Conservation (phyloP, 2,888 invertebrate genomes). For the Heliconius aoede region DNA sequence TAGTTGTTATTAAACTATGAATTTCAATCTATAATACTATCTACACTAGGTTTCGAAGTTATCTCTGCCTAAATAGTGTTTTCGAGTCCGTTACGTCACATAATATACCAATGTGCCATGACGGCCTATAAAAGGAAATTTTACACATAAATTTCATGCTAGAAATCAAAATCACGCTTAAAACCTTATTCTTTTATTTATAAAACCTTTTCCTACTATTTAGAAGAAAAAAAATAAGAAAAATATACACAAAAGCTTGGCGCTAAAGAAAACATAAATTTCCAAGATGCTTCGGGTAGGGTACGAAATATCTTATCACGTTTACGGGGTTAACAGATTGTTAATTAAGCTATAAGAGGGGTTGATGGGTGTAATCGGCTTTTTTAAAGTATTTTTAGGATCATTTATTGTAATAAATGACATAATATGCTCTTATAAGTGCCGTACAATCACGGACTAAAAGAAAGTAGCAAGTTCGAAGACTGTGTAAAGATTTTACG, state of each 20-base stretch:
- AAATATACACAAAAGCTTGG: slow-evolving; percentile 1
- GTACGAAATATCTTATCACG: slow-evolving; percentile 34
- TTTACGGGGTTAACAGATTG: slow-evolving; percentile 40
- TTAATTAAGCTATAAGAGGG: slow-evolving; percentile 40
- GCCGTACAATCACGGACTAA: background rate
- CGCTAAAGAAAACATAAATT: slow-evolving; percentile 32
- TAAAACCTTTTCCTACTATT: background rate
- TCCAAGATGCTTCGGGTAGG: slow-evolving; percentile 33
- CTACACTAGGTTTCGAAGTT: too few species aligned
- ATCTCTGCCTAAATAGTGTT: too few species aligned
- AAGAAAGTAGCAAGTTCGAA: background rate
- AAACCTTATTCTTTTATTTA: background rate
- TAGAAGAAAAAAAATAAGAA: background rate
- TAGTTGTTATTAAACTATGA: slow-evolving; percentile 35
- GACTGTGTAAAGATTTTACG: background rate
- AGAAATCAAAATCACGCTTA: background rate
- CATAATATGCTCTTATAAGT: background rate
- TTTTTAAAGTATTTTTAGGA: slow-evolving; percentile 9
- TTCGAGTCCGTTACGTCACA: too few species aligned
- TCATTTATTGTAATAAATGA: slow-evolving; percentile 2
- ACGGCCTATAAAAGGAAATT: background rate
- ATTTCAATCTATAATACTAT: slow-evolving; percentile 5
- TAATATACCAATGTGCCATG: too few species aligned
- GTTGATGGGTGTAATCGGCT: slow-evolving; percentile 22
- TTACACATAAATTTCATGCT: background rate